Evolutionary conservation across 2,888 invertebrate species (phyloP).

Genomic region (Antheraea assamensis): DNA sequence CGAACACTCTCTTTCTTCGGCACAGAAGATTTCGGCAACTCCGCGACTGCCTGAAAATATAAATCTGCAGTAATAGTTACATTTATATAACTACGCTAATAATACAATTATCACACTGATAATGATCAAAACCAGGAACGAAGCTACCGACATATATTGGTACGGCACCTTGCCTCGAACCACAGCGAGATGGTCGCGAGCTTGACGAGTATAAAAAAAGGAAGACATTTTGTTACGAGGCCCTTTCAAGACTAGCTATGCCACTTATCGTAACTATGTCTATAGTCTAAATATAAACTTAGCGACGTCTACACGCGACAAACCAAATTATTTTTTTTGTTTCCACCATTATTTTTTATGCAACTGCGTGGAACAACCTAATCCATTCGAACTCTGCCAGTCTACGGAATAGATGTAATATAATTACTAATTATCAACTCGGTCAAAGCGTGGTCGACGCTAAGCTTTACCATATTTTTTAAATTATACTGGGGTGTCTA

Average conservation of each 20-base stretch:
- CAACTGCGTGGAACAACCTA: not conserved
- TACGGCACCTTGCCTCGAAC: too few relatives aligned
- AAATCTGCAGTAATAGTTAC: conserved; percentile 3
- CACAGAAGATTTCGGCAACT: conserved; percentile 37
- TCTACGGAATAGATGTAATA: not conserved
- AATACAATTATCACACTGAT: too few relatives aligned
- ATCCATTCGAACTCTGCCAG: not conserved
- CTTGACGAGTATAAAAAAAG: too few relatives aligned
- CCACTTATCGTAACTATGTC: too few relatives aligned
- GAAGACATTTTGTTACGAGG: too few relatives aligned
- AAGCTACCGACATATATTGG: too few relatives aligned
- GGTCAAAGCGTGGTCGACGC: not conserved
- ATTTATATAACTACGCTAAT: not conserved
- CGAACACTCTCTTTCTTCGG: conserved; percentile 38
- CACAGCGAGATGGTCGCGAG: too few relatives aligned
- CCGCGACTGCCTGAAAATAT: conserved; percentile 66
- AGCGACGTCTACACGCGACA: too few relatives aligned
- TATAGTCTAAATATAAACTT: too few relatives aligned
- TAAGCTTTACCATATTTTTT: not conserved
- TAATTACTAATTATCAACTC: not conserved
- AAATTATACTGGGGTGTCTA: not conserved
- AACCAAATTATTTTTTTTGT: too few relatives aligned
- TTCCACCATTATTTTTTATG: not conserved
- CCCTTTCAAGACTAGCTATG: too few relatives aligned
- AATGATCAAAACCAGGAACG: too few relatives aligned